A percentile compares a stretch with the other conserved stretches of the same genome.
phyloP scores from a whole-genome alignment of 2,113 vertebrate genomes.

The Phylloscopus whistleri region DNA sequence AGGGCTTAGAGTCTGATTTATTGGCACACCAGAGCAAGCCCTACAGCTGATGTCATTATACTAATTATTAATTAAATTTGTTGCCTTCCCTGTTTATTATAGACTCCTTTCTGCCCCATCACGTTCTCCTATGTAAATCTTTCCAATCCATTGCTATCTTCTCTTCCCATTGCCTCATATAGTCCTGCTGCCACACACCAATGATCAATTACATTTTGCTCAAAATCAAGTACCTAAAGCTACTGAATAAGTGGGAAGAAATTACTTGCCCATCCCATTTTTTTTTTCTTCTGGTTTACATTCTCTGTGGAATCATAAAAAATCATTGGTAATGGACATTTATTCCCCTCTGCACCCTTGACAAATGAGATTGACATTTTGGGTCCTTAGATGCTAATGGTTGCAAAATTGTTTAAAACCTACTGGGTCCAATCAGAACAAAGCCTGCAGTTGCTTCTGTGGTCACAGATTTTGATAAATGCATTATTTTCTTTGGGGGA shows the following conservation, averaged over 20 bases:
- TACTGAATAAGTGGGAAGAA: background rate
- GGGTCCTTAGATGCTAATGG: background rate
- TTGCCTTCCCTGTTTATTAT: background rate
- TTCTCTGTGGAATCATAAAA: background rate
- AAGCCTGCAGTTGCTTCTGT: background rate
- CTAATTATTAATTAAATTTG: background rate
- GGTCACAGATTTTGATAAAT: background rate
- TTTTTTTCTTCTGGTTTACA: background rate
- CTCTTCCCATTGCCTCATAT: background rate
- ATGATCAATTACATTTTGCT: background rate
- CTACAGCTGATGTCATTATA: background rate
- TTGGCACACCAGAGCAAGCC: background rate
- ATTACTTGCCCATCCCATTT: background rate
- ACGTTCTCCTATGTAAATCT: background rate
- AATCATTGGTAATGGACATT: background rate
- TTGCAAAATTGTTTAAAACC: slow-evolving; percentile 1
- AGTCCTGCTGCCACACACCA: background rate
- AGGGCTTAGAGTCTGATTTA: background rate
- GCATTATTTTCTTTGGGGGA: background rate
- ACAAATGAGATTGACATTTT: background rate
- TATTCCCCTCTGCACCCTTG: background rate
- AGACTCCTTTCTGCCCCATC: background rate
- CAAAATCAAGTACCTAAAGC: background rate
- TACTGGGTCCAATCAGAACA: background rate
- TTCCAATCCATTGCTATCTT: background rate